phyloP scores from a whole-genome alignment of 2,113 vertebrate species.

The Aphelocoma coerulescens region DNA sequence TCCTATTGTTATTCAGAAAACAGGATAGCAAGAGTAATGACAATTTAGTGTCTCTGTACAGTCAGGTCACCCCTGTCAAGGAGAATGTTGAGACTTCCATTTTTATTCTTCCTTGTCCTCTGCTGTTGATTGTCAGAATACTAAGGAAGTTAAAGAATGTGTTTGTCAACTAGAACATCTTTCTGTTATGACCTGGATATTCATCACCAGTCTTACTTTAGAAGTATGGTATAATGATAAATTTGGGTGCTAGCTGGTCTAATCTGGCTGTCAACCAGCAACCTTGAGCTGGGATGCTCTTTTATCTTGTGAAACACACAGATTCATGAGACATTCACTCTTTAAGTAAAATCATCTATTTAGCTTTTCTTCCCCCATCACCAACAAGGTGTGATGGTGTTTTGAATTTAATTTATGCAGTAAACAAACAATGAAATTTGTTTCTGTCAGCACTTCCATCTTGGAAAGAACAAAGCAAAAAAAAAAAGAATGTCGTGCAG shows the following conservation, averaged over 20 bases:
- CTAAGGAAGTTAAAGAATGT: background rate
- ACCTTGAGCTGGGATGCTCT: background rate
- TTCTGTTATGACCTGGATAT: background rate
- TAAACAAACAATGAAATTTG: constrained; percentile 49
- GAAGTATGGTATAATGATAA: background rate
- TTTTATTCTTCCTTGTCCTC: background rate
- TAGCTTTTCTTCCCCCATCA: background rate
- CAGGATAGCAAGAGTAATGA: background rate
- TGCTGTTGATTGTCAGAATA: background rate
- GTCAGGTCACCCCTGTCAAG: background rate
- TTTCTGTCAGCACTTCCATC: constrained; percentile 31
- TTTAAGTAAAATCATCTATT: background rate
- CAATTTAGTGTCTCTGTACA: background rate
- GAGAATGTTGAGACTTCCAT: background rate
- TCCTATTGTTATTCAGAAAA: background rate
- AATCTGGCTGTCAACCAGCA: background rate
- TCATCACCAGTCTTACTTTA: background rate
- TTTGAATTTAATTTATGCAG: constrained; percentile 40
- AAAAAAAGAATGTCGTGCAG: constrained; percentile 28
- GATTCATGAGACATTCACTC: background rate
- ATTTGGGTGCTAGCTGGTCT: background rate
- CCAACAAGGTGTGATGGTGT: background rate
- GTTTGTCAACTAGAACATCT: background rate
- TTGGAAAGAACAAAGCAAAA: background rate
- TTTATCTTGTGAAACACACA: background rate